Conservation (phyloP, 1,140 invertebrate genomes). For the Drosophila malerkotliana region DNA sequence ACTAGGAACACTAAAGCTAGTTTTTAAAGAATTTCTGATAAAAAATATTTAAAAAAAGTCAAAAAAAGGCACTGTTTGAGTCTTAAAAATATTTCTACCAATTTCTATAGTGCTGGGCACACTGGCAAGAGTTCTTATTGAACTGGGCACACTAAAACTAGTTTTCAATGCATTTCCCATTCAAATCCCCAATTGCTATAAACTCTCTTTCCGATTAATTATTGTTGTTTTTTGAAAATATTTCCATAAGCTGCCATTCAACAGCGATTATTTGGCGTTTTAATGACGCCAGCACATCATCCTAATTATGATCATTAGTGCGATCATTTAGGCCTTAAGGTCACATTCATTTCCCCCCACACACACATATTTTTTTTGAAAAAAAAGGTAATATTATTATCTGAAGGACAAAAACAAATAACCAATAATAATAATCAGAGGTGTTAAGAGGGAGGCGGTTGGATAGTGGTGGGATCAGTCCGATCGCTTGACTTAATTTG, state of each 20-base stretch:
- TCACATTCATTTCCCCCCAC: conserved; percentile 15
- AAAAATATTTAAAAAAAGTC: no score
- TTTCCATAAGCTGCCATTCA: not conserved
- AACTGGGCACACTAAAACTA: no score
- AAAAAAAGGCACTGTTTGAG: no score
- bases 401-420: conserved; percentile 23
- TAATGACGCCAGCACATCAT: conserved; percentile 15
- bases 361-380: not conserved
- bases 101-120: no score
- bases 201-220: not conserved
- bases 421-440: conserved; percentile 2
- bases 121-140: no score
- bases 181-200: not conserved
- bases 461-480: not conserved
- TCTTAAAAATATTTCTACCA: no score
- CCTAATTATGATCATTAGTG: conserved; percentile 37
- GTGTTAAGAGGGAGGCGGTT: conserved; percentile 8
- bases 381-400: not conserved
- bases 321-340: conserved; percentile 27
- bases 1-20: no score
- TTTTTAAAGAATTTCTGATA: no score
- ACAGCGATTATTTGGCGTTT: not conserved
- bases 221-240: not conserved
- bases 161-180: no score
- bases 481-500: conserved; percentile 29